Conservation (phyloP, 2,888 invertebrate genomes). For the Hyposoter didymator region DNA sequence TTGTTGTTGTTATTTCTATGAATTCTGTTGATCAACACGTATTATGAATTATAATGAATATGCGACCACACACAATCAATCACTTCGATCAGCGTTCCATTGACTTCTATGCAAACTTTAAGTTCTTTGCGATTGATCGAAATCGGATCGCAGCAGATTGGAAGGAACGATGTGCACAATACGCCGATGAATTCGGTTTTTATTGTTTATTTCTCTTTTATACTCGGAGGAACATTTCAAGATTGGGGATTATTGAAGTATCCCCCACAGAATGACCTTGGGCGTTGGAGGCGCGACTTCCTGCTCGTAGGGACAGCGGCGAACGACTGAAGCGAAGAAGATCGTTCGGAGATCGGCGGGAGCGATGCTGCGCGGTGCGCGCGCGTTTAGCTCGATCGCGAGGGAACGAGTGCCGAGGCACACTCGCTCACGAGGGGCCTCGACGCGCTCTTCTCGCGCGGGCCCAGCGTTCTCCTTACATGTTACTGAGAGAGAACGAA, state of each 20-base stretch:
- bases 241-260: not conserved
- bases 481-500: constrained; percentile 13
- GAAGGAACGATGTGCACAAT: not conserved
- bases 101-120: not conserved
- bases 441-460: constrained; percentile 39
- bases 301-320: constrained; percentile 80
- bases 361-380: constrained; percentile 73
- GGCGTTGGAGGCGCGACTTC: constrained; percentile 70
- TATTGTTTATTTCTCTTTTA: not conserved
- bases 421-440: constrained; percentile 68
- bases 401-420: constrained; percentile 68
- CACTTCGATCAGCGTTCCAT: not conserved
- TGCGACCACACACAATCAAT: not conserved
- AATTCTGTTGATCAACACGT: not conserved
- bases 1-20: not conserved
- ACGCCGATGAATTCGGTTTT: not conserved
- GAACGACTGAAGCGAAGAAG: constrained; percentile 81
- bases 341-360: constrained; percentile 74
- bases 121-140: not conserved
- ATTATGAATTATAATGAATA: not conserved
- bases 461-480: constrained; percentile 54
- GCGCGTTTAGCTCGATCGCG: constrained; percentile 72
- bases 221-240: not conserved
- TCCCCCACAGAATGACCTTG: constrained; percentile 61
- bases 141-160: not conserved